phyloP scores from a whole-genome alignment of 2,113 vertebrate genomes.

The Halcyon senegalensis region DNA sequence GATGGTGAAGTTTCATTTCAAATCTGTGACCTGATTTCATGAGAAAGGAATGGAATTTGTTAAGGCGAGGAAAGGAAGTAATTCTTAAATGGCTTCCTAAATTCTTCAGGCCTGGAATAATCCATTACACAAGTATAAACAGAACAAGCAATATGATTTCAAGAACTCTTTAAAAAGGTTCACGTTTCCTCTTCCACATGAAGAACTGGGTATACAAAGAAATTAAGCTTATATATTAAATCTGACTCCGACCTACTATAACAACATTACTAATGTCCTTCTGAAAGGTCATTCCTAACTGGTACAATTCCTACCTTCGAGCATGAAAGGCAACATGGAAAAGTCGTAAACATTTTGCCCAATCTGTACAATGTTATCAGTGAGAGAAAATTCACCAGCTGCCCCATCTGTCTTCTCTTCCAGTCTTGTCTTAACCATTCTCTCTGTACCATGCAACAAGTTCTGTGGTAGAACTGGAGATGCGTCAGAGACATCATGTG shows the following conservation, averaged over 20 bases:
- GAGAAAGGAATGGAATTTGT: neutral
- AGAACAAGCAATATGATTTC: neutral
- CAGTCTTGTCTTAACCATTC: neutral
- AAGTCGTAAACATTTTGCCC: neutral
- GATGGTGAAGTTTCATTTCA: neutral
- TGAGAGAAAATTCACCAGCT: neutral
- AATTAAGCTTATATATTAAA: neutral
- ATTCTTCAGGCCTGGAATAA: neutral
- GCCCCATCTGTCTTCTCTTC: neutral
- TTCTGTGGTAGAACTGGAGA: neutral
- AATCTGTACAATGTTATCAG: neutral
- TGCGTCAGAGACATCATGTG: fast-evolving
- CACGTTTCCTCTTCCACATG: neutral
- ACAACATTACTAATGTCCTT: neutral
- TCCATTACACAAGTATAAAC: neutral
- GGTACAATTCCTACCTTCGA: neutral
- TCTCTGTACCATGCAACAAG: neutral
- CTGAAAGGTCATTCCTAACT: neutral
- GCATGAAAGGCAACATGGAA: neutral
- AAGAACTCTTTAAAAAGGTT: neutral
- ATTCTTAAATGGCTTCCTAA: neutral
- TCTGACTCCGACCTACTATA: neutral
- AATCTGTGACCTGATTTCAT: neutral
- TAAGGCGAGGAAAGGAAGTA: neutral
- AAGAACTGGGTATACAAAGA: neutral